Evolutionary conservation across 2,888 invertebrate species (phyloP), one percentile per base, ranked within the genome.

Genomic region (Creontiades dilutus): DNA sequence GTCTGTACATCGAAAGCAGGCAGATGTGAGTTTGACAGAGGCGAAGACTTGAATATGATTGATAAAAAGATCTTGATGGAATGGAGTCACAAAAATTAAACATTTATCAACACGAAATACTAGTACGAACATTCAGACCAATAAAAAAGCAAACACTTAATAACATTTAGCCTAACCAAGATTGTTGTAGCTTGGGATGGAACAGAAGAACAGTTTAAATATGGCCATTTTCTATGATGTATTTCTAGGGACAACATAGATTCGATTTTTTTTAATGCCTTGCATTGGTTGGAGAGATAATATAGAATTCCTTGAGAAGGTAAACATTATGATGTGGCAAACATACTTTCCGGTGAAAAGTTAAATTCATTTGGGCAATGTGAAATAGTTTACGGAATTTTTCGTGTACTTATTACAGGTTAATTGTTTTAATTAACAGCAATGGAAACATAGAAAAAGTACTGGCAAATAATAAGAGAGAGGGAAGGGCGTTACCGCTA

Each of bases 1-100:
- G 75, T 86, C 19, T 85, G 47, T 75, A 86, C 86, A 86, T 75
- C 75, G 86, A 86, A 86, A 86, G 86, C 86, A 86, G 75, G 86
- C 86, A 86, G 23, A 75, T 68, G 68, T 75, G 86, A 86, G n/a
- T 68, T 86, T 68, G 47, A 47, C 46, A 47, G 86, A 86, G 48
- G 75, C 46, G 23, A 57, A 57, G 46, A 85, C 61, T 57, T 85
- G 85, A 85, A 68, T 27, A 86, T 68, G 75, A 75, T 46, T 47
- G 46, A 27, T 13, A 52, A 28, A n/a, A 55, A 52, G 80, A 88
- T 27, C 48, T 37, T 61, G 16, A 37, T 48, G 76, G 57, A 78
- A 55, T 23, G 85, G 28, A 47, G 28, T 88, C 14, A 55, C 52
- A 80, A 78, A 86, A 78, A 88, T 80, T 48, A 52, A 76, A 88